Evolutionary conservation across 2,888 invertebrate species (phyloP).

Genomic region (Xestia sexstrigata): DNA sequence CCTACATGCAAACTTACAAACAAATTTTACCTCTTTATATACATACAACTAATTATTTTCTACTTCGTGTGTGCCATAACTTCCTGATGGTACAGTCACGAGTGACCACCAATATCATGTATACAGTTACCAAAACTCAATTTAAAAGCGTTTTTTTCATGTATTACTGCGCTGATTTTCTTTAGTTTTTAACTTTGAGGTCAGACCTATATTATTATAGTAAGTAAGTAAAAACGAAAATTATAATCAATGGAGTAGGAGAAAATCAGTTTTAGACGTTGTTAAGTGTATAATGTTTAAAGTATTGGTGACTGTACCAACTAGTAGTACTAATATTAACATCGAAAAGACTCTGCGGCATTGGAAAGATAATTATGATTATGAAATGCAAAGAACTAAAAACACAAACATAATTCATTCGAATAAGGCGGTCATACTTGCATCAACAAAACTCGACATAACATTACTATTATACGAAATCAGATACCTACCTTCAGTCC

Average conservation of each 20-base stretch:
- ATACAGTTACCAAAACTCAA: neutral
- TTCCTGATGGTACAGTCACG: neutral
- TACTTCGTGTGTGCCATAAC: neutral
- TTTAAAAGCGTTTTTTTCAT: neutral
- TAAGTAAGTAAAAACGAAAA: neutral
- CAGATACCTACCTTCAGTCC: constrained; percentile 50
- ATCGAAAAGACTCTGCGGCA: neutral
- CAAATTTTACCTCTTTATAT: too few species aligned
- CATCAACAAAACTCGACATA: constrained; percentile 2
- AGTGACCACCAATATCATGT: neutral
- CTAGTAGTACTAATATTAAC: neutral
- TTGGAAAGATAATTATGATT: neutral
- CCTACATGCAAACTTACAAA: too few species aligned
- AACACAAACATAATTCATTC: neutral
- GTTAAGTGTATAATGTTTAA: neutral
- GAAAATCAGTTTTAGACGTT: neutral
- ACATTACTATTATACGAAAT: constrained; percentile 4
- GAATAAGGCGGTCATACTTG: neutral
- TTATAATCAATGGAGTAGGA: neutral
- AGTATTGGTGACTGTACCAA: neutral
- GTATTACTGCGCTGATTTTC: neutral
- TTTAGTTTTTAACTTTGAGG: neutral
- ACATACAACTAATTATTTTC: neutral
- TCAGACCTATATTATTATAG: neutral
- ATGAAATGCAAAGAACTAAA: neutral